Conservation (phyloP, 2,888 invertebrate genomes). For the Nemotelus pantherinus region DNA sequence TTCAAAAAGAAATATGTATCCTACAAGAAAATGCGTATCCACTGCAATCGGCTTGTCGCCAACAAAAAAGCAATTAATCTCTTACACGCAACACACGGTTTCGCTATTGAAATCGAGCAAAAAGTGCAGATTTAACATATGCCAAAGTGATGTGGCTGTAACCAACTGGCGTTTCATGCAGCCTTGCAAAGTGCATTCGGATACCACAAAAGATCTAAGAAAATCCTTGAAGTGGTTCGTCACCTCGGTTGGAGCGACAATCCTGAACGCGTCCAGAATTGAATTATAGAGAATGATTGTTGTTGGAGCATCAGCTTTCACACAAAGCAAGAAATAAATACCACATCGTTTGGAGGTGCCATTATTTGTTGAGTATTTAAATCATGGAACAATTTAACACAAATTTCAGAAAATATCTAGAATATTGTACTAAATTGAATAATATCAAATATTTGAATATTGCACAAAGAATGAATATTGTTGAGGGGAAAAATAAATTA, state of each 20-base stretch:
- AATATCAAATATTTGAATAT: too few species aligned
- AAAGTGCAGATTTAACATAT: conserved; percentile 31
- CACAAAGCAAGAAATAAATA: too few species aligned
- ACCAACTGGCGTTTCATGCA: not conserved
- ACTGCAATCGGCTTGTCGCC: conserved; percentile 30
- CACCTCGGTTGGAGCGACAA: not conserved
- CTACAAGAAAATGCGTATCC: conserved; percentile 15
- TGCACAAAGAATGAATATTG: too few species aligned
- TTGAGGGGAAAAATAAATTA: too few species aligned
- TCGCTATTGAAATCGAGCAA: not conserved
- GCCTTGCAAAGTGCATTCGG: conserved; percentile 30
- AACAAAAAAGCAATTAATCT: conserved; percentile 44
- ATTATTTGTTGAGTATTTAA: too few species aligned
- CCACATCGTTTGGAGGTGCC: too few species aligned
- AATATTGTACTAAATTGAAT: too few species aligned
- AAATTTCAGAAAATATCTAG: too few species aligned
- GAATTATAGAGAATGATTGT: too few species aligned
- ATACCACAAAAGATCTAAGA: conserved; percentile 21
- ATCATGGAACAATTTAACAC: too few species aligned
- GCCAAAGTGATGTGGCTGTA: conserved; percentile 25
- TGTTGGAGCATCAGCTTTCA: too few species aligned
- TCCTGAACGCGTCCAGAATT: too few species aligned
- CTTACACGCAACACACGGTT: conserved; percentile 17
- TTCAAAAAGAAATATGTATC: conserved; percentile 3
- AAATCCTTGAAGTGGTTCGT: conserved; percentile 33